Evolutionary conservation across 1,140 invertebrate genomes (phyloP).

Genomic region (Arion vulgaris): DNA sequence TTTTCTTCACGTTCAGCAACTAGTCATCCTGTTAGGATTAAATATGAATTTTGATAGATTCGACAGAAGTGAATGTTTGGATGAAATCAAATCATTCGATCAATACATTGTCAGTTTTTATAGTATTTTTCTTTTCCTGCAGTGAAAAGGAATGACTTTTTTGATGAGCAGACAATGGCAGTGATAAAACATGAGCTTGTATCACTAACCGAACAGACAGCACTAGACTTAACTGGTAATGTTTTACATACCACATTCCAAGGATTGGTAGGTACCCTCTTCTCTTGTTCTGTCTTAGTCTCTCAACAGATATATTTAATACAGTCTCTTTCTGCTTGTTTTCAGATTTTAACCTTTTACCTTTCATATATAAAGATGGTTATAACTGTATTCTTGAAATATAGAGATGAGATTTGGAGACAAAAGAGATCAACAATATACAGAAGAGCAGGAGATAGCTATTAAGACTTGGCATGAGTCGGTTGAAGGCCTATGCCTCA

Average conservation of each 20-base stretch:
- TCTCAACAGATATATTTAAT: not conserved
- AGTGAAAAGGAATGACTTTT: constrained; percentile 29
- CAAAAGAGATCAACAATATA: too few relatives aligned
- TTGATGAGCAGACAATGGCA: constrained; percentile 33
- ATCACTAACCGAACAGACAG: not conserved
- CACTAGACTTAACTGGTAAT: constrained; percentile 1
- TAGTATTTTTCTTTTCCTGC: not conserved
- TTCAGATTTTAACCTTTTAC: too few relatives aligned
- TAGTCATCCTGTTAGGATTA: too few relatives aligned
- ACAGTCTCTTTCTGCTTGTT: not conserved
- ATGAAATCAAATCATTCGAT: too few relatives aligned
- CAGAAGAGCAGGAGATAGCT: too few relatives aligned
- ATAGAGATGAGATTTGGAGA: not conserved
- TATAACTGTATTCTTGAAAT: not conserved
- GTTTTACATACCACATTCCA: constrained; percentile 26
- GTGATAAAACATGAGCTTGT: constrained; percentile 19
- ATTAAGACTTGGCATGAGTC: too few relatives aligned
- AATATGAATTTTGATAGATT: too few relatives aligned
- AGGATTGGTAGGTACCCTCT: constrained; percentile 1
- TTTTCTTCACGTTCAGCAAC: too few relatives aligned
- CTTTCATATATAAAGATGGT: not conserved
- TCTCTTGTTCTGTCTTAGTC: not conserved
- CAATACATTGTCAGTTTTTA: too few relatives aligned
- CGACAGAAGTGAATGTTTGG: too few relatives aligned
- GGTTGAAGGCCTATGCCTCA: too few relatives aligned